Evolutionary conservation across 2,113 vertebrate species (phyloP).

Genomic region (Rhea americana): DNA sequence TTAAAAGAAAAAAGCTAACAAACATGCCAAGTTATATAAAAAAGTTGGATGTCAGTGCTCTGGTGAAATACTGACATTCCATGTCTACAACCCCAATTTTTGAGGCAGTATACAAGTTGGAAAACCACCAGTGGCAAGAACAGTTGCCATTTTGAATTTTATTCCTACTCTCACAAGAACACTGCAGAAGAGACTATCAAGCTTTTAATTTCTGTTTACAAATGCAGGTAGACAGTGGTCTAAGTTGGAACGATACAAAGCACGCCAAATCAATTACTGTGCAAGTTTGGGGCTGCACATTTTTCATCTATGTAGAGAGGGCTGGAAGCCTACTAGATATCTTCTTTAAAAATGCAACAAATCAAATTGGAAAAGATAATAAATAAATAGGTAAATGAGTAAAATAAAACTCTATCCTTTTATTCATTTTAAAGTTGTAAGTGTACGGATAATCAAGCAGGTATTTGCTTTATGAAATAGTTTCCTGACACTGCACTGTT

Average conservation of each 20-base stretch:
- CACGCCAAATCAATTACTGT: conserved; percentile 32
- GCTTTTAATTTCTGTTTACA: conserved; percentile 50
- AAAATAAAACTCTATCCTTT: background rate
- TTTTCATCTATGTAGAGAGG: background rate
- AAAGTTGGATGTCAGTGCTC: conserved; percentile 50
- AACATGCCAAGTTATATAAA: conserved; percentile 73
- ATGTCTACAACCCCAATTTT: conserved; percentile 39
- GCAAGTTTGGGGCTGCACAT: background rate
- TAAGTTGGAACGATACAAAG: conserved; percentile 7
- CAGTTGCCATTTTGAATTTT: conserved; percentile 77
- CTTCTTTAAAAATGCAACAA: background rate
- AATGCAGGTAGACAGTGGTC: conserved; percentile 68
- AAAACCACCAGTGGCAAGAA: conserved; percentile 81
- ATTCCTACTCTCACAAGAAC: background rate
- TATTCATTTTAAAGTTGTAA: background rate
- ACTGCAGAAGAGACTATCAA: conserved; percentile 14
- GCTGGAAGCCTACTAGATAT: background rate
- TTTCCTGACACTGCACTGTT: background rate
- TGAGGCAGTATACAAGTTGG: conserved; percentile 51
- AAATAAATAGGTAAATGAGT: background rate
- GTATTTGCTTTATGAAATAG: background rate
- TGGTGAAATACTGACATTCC: conserved; percentile 42
- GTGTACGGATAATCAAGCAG: background rate
- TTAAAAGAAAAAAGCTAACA: conserved; percentile 66
- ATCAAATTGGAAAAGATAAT: background rate